Conservation (phyloP, 2,888 invertebrate species). For the Norana najaformis region DNA sequence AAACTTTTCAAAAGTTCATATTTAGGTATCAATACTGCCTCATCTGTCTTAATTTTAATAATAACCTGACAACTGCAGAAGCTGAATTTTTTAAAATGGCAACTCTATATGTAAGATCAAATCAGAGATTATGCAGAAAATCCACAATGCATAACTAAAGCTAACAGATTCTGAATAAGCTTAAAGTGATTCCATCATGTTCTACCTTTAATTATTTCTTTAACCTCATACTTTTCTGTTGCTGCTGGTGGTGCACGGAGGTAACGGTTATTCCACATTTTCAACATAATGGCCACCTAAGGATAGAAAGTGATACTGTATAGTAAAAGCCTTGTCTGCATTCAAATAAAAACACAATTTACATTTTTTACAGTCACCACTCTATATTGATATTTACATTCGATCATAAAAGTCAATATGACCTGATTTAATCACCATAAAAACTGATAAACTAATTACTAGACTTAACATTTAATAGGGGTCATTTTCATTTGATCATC, state of each 20-base stretch:
- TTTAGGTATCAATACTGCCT: neutral
- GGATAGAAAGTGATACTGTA: neutral
- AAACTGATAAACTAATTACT: too few species aligned
- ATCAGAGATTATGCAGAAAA: neutral
- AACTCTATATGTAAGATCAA: neutral
- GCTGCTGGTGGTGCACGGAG: neutral
- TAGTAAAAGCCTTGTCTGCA: neutral
- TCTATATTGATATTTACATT: too few species aligned
- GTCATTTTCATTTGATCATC: too few species aligned
- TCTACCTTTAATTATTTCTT: neutral
- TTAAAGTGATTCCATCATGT: too few species aligned
- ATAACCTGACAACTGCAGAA: neutral
- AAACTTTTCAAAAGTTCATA: neutral
- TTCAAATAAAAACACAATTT: neutral
- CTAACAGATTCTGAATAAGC: neutral
- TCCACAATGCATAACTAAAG: neutral
- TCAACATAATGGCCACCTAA: neutral
- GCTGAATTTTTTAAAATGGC: neutral
- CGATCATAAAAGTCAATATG: too few species aligned
- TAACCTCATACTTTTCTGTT: neutral
- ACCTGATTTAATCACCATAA: too few species aligned
- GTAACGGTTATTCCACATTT: slow-evolving; percentile 9
- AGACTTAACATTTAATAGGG: too few species aligned
- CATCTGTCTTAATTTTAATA: neutral
- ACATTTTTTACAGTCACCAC: neutral